Conservation (phyloP, 2,888 invertebrate genomes). For the Agrotis clavis region DNA sequence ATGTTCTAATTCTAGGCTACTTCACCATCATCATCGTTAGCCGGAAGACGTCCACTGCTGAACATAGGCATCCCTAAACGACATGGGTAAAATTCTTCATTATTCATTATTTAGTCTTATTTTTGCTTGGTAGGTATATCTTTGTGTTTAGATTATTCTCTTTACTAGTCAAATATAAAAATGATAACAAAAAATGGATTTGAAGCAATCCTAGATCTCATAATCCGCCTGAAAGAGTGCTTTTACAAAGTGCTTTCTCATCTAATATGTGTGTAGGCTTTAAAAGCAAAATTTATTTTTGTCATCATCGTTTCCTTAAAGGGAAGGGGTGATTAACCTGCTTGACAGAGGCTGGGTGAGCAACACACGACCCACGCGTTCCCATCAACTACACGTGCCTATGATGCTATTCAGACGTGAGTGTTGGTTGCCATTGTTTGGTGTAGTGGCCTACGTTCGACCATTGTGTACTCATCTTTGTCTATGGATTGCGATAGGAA, state of each 20-base stretch:
- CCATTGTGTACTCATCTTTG: constrained; percentile 13
- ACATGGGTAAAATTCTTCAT: too few species aligned
- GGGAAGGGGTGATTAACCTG: constrained; percentile 45
- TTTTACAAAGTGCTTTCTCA: constrained; percentile 4
- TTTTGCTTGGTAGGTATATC: not conserved
- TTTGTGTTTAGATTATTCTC: not conserved
- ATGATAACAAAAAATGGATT: not conserved
- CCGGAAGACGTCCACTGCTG: too few species aligned
- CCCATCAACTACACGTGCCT: constrained; percentile 38
- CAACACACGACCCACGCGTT: constrained; percentile 46
- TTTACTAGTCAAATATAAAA: too few species aligned
- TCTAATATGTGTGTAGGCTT: constrained; percentile 26
- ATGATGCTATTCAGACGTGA: constrained; percentile 24
- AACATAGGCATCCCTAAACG: too few species aligned
- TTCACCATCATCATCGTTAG: too few species aligned
- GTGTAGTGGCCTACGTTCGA: not conserved
- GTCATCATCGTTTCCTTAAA: constrained; percentile 19
- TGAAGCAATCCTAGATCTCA: not conserved
- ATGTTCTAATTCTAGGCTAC: too few species aligned
- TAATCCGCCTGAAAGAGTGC: not conserved
- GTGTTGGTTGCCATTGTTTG: constrained; percentile 10
- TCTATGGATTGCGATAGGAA: not conserved
- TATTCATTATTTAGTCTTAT: not conserved
- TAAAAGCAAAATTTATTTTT: constrained; percentile 7
- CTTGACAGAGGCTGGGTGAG: constrained; percentile 8